phyloP scores from a whole-genome alignment of 1,140 invertebrate species.

The Druon quercuslanigerum region DNA sequence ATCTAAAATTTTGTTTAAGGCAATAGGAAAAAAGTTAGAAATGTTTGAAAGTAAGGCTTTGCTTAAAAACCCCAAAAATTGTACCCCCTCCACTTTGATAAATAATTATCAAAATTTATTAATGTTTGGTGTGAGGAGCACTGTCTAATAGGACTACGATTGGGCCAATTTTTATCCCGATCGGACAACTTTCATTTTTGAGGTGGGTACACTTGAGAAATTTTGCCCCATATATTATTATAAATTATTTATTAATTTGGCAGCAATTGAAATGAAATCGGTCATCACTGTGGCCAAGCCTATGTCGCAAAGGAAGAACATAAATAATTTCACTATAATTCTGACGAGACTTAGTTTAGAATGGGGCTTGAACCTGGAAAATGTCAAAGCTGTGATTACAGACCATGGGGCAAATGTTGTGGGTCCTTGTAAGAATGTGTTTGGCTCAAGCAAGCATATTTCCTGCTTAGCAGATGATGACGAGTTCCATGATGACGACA shows the following conservation, averaged over 20 bases:
- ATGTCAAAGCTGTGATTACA: constrained; percentile 6
- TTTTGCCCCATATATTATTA: background rate
- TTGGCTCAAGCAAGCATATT: constrained; percentile 35
- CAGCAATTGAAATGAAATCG: constrained; percentile 4
- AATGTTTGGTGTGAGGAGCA: no score
- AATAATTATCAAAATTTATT: no score
- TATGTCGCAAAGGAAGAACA: constrained; percentile 32
- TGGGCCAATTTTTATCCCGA: no score
- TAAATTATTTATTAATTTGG: background rate
- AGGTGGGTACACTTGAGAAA: no score
- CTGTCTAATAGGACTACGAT: no score
- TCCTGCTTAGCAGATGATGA: constrained; percentile 25
- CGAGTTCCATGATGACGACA: background rate
- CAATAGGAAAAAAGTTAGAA: no score
- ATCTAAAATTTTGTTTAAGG: no score
- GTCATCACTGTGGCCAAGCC: constrained; percentile 7
- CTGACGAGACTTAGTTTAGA: background rate
- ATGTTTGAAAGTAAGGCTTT: no score
- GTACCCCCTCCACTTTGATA: no score
- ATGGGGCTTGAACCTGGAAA: constrained; percentile 13
- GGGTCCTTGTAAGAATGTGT: constrained; percentile 32
- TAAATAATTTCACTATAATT: constrained; percentile 2
- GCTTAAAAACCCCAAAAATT: no score
- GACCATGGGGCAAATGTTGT: constrained; percentile 36
- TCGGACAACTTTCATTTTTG: no score